These are phyloP conservation scores for Drosophila multiciliata DNA, from an alignment of 2,888 invertebrate species.

Conservation along the genomic window DNA sequence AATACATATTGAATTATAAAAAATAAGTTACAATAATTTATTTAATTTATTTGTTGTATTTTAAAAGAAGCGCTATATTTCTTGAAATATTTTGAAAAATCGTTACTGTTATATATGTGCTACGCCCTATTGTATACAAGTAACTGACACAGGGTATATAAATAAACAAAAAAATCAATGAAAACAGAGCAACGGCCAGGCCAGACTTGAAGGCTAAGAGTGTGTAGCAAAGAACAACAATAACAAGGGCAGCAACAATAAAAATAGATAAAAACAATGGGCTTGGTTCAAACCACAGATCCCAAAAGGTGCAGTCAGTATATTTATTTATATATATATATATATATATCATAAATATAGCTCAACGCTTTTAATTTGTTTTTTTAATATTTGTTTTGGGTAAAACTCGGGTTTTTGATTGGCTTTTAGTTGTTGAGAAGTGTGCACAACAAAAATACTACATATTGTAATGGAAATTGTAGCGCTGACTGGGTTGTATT, in stretches of 20 bases:
- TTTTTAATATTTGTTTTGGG: conserved; percentile 17
- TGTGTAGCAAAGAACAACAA: conserved; percentile 21
- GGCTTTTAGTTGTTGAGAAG: conserved; percentile 48
- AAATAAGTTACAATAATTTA: no score
- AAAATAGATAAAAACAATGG: conserved; percentile 35
- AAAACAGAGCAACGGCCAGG: conserved; percentile 49
- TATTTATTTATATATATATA: background rate
- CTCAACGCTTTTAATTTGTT: conserved; percentile 13
- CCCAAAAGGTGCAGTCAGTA: conserved; percentile 26
- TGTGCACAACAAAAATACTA: conserved; percentile 41
- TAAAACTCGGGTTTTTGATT: conserved; percentile 40
- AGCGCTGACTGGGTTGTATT: conserved; percentile 49
- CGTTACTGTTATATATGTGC: background rate
- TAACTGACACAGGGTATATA: conserved; percentile 18
- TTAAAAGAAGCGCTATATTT: no score
- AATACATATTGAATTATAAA: no score
- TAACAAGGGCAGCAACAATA: conserved; percentile 20
- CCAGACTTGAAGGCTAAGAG: conserved; percentile 68
- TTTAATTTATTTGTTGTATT: no score
- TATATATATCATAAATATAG: background rate
- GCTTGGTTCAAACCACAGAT: conserved; percentile 27
- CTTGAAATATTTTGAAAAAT: background rate
- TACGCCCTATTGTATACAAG: background rate
- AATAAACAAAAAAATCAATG: conserved; percentile 64
- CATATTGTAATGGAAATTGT: conserved; percentile 71